Conservation (phyloP, 2,797 vertebrate species). For the Melanotaenia trifasciata region DNA sequence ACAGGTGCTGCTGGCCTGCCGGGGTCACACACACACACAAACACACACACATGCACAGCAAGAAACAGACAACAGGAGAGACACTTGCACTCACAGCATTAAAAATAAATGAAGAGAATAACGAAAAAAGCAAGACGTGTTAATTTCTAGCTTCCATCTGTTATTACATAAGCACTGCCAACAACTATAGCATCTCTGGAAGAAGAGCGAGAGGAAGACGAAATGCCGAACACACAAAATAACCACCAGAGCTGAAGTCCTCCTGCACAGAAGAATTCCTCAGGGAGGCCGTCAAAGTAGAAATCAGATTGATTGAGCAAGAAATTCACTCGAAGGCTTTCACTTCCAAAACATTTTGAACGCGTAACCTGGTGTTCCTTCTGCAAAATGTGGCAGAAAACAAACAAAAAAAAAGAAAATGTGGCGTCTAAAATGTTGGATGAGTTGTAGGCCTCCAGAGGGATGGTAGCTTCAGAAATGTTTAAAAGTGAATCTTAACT, state of each 20-base stretch:
- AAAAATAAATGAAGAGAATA: constrained; percentile 91
- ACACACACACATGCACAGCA: constrained; percentile 30
- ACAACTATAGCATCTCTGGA: constrained; percentile 89
- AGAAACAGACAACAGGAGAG: constrained; percentile 51
- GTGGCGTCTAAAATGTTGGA: constrained; percentile 21
- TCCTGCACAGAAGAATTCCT: constrained; percentile 66
- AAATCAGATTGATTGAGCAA: constrained; percentile 62
- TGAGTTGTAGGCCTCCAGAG: constrained; percentile 46
- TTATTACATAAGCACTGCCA: constrained; percentile 99
- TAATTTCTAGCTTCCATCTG: constrained; percentile 99
- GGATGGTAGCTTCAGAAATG: constrained; percentile 18
- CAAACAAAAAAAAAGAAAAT: constrained; percentile 2
- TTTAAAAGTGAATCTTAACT: constrained; percentile 29
- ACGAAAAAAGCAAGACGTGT: constrained; percentile 95
- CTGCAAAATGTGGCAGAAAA: constrained; percentile 39
- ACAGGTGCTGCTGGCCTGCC: constrained; percentile 99
- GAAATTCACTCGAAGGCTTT: constrained; percentile 43
- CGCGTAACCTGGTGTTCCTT: constrained; percentile 62
- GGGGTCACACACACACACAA: constrained; percentile 86
- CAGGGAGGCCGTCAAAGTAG: constrained; percentile 48
- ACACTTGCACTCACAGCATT: constrained; percentile 87
- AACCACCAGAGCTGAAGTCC: constrained; percentile 53
- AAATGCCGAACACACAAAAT: constrained; percentile 42
- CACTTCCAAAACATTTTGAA: constrained; percentile 60
- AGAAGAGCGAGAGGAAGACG: constrained; percentile 61